These are phyloP conservation scores for Watsonalla binaria DNA, from an alignment of 2,888 invertebrate species.

Conservation along the genomic window DNA sequence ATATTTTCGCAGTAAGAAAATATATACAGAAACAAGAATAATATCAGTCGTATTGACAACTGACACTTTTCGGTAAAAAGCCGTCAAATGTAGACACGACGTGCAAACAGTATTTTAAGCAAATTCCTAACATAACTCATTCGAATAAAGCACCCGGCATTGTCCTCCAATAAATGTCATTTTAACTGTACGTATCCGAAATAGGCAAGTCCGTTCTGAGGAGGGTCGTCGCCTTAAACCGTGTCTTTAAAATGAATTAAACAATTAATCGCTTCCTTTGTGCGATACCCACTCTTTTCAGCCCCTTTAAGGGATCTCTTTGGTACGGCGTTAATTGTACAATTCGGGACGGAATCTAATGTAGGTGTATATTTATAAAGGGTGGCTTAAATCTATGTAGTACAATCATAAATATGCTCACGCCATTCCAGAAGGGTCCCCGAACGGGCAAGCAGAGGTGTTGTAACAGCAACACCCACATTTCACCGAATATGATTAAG, in stretches of 20 bases:
- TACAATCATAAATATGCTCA: no score
- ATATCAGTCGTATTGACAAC: no score
- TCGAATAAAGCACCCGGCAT: neutral
- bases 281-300: constrained; percentile 23
- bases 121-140: neutral
- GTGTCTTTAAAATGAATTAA: constrained; percentile 36
- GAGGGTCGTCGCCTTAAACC: constrained; percentile 7
- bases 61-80: no score
- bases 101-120: no score
- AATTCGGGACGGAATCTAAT: neutral
- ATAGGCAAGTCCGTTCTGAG: neutral
- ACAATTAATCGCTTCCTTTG: constrained; percentile 39
- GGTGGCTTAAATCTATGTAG: no score
- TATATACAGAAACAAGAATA: no score
- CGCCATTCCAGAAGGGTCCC: no score
- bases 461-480: no score
- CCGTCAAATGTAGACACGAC: no score
- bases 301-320: constrained; percentile 19
- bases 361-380: neutral
- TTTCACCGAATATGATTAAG: no score
- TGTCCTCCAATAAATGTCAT: neutral
- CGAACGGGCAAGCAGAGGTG: no score
- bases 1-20: no score
- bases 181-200: neutral
- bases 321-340: constrained; percentile 7